Percentiles rank a stretch among this genome's conserved stretches.
These are phyloP conservation scores for Excalfactoria chinensis DNA, from an alignment of 2,113 vertebrate genomes.

Conservation along the genomic window DNA sequence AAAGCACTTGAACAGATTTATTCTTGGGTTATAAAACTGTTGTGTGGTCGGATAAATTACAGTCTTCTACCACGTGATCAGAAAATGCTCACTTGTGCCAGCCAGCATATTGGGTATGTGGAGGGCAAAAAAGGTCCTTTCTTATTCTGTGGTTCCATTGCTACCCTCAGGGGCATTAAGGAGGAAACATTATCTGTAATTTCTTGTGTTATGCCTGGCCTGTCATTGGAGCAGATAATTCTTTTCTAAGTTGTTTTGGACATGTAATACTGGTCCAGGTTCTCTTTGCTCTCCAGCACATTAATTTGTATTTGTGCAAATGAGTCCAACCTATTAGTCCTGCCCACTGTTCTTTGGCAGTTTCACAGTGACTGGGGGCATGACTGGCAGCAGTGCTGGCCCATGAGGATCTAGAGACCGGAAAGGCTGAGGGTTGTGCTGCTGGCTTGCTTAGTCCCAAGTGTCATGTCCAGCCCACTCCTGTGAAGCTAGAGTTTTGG, in stretches of 20 bases:
- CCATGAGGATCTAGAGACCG: background rate
- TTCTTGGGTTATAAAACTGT: constrained; percentile 27
- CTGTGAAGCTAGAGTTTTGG: background rate
- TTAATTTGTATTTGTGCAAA: background rate
- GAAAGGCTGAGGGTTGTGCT: background rate
- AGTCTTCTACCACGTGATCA: background rate
- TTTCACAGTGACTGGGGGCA: background rate
- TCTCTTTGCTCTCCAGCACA: background rate
- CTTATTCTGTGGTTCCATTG: background rate
- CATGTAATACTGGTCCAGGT: background rate
- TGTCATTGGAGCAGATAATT: background rate
- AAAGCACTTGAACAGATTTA: constrained; percentile 21
- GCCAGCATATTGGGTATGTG: background rate
- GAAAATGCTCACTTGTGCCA: background rate
- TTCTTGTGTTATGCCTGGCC: background rate
- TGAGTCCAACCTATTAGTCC: background rate
- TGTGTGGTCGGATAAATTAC: background rate
- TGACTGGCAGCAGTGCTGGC: background rate
- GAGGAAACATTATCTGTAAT: background rate
- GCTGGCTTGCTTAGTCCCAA: background rate
- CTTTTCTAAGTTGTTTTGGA: background rate
- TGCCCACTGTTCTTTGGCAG: background rate
- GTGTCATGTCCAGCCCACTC: background rate
- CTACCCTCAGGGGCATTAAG: background rate
- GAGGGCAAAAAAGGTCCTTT: background rate